phyloP scores from a whole-genome alignment of 2,888 invertebrate species.

The Oxytorus armatus region DNA sequence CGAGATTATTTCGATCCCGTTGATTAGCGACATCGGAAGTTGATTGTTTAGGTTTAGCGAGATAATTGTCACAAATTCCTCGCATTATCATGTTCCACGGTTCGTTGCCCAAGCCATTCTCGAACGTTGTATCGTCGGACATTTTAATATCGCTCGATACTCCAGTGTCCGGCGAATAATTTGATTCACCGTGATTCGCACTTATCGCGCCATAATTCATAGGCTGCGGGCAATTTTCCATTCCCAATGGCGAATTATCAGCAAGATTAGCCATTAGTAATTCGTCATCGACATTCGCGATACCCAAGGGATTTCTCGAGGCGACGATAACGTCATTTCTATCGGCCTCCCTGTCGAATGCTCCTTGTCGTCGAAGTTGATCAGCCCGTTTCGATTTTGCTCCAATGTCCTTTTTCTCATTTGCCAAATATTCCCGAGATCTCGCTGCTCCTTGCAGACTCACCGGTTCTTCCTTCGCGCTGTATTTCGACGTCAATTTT shows the following conservation, averaged over 20 bases:
- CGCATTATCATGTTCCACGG: constrained; percentile 39
- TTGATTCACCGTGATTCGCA: constrained; percentile 1
- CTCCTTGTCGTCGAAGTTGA: constrained; percentile 58
- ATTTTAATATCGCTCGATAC: constrained; percentile 2
- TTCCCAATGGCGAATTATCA: constrained; percentile 10
- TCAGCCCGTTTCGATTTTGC: constrained; percentile 49
- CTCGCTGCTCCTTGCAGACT: constrained; percentile 39
- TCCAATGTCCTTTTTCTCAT: constrained; percentile 26
- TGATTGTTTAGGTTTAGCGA: constrained; percentile 5
- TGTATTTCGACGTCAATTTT: constrained; percentile 79
- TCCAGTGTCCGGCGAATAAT: constrained; percentile 1
- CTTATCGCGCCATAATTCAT: background rate
- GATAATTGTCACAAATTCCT: constrained; percentile 59
- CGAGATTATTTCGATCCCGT: constrained; percentile 1
- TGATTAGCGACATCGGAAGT: background rate
- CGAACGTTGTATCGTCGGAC: background rate
- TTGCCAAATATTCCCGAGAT: constrained; percentile 45
- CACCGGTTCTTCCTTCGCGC: constrained; percentile 69
- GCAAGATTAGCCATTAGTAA: background rate
- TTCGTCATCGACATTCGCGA: background rate
- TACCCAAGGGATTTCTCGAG: constrained; percentile 59
- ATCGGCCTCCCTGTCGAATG: constrained; percentile 63
- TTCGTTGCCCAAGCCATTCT: constrained; percentile 19
- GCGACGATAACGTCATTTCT: constrained; percentile 51
- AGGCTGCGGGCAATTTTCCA: background rate